Conservation (phyloP, 2,888 invertebrate species). For the Auanema sp. region DNA sequence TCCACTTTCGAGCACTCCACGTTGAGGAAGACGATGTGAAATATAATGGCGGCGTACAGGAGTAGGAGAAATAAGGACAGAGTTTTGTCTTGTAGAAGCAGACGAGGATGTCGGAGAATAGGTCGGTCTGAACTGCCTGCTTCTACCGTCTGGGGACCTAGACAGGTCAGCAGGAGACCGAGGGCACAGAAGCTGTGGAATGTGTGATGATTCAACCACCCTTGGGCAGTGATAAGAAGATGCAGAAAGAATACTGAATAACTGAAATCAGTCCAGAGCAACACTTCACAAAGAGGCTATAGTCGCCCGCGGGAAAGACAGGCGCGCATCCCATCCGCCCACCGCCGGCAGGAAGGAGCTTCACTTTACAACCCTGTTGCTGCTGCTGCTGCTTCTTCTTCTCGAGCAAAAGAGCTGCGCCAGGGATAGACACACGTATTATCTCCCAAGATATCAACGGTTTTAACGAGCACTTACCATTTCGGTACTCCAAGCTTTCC, state of each 20-base stretch:
- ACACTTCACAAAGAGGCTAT: constrained; percentile 18
- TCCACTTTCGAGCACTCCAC: constrained; percentile 45
- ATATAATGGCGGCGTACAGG: constrained; percentile 44
- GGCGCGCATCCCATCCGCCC: constrained; percentile 23
- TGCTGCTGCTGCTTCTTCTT: neutral
- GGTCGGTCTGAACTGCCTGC: too few species aligned
- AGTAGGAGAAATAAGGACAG: constrained; percentile 25
- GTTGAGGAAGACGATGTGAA: constrained; percentile 50
- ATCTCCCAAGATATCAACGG: too few species aligned
- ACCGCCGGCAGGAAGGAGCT: constrained; percentile 13
- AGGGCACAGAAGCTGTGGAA: constrained; percentile 1
- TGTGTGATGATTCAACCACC: constrained; percentile 15
- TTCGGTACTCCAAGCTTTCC: too few species aligned
- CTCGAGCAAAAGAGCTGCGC: too few species aligned
- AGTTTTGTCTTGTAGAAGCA: neutral
- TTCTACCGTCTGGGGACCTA: constrained; percentile 8
- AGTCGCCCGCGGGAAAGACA: constrained; percentile 23
- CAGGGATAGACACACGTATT: too few species aligned
- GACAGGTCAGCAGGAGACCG: constrained; percentile 3
- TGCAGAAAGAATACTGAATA: constrained; percentile 2
- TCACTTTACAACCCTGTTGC: constrained; percentile 22
- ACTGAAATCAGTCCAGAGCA: constrained; percentile 7
- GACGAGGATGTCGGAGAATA: neutral
- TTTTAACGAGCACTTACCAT: too few species aligned
- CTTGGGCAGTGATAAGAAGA: constrained; percentile 11